Base-by-base conservation (phyloP, 2,888 invertebrate species). In the Deroplatys truncata region DNA sequence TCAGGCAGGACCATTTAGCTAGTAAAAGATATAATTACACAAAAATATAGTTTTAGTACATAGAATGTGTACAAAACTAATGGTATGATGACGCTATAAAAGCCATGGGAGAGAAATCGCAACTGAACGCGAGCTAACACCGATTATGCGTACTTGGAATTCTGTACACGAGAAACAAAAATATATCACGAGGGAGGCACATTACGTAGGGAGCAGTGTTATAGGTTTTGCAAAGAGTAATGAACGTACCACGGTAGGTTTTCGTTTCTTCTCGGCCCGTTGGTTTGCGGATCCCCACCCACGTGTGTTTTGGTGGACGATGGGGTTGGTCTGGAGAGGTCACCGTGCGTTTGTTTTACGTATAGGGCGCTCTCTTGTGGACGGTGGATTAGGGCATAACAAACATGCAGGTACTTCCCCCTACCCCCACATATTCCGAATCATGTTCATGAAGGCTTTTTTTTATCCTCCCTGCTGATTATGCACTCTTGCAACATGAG, bases 401-500 rank as follows among this genome's bases (percentile, higher is more conserved):
- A 72, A 72, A 72, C 56, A 72, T 72, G 56, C 56, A 72, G 56
- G 56, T 72, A 25, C 56, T 72, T 72, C 25, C 56, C 56, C 56
- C 56, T 72, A 72, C 56, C 56, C 16, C 25, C 20, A 16, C 56
- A 72, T 72, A 72, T 72, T 72, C 56, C 56, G 56, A 72, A 72
- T 72, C 56, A 72, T 72, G 56, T 72, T 72, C 56, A 72, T 72
- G 56, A 72, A 72, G 56, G 56, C 56, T 20, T 72, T 72, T 72
- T 72, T 72, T 72, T 72, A 20, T 72, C 56, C 56, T 72, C 56
- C 56, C 56, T 72, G 56, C 85, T 85, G 85, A 56, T 86, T 86
- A 86, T 86, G 86, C 86, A 86, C 72, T 85, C 85, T 72, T 84
- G 84, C 84, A 84, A 31, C 84, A 29, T n/a, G 85, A 49, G 28